Conservation (phyloP, 1,140 invertebrate genomes). For the Dendroctonus valens region DNA sequence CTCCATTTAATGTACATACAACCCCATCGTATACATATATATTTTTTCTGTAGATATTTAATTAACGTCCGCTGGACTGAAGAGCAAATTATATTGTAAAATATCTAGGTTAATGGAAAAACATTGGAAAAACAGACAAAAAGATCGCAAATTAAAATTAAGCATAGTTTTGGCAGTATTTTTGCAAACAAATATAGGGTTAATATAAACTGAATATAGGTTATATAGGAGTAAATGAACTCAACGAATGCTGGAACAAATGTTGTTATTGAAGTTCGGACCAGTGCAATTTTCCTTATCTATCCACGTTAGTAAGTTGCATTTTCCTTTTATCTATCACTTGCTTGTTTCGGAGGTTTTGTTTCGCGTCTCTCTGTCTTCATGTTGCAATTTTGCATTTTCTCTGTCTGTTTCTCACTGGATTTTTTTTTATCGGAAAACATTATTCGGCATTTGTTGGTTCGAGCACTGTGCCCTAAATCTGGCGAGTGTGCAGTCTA, state of each 20-base stretch:
- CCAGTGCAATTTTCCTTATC: constrained; percentile 42
- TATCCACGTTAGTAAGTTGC: too few relatives aligned
- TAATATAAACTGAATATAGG: constrained; percentile 33
- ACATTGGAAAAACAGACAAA: constrained; percentile 26
- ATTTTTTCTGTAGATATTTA: constrained; percentile 15
- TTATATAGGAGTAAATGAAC: constrained; percentile 3
- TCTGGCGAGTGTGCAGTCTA: constrained; percentile 50
- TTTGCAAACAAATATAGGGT: constrained; percentile 47
- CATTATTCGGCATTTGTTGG: constrained; percentile 8
- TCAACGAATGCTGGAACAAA: too few relatives aligned
- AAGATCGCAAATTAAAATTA: constrained; percentile 33
- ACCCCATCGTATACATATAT: too few relatives aligned
- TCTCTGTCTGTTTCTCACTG: too few relatives aligned
- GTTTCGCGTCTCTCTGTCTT: too few relatives aligned
- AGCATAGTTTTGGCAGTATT: constrained; percentile 50
- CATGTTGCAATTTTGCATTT: too few relatives aligned
- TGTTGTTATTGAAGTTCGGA: constrained; percentile 17
- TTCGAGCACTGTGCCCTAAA: constrained; percentile 43
- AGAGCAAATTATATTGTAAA: constrained; percentile 21
- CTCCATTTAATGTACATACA: too few relatives aligned
- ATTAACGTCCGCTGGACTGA: constrained; percentile 3
- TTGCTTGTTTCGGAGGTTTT: too few relatives aligned
- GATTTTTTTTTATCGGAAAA: constrained; percentile 6
- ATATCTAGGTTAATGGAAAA: constrained; percentile 23
- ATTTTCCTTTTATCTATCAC: too few relatives aligned